These are phyloP conservation scores for Synanthedon formicaeformis DNA, from an alignment of 2,888 invertebrate genomes.

Conservation along the genomic window DNA sequence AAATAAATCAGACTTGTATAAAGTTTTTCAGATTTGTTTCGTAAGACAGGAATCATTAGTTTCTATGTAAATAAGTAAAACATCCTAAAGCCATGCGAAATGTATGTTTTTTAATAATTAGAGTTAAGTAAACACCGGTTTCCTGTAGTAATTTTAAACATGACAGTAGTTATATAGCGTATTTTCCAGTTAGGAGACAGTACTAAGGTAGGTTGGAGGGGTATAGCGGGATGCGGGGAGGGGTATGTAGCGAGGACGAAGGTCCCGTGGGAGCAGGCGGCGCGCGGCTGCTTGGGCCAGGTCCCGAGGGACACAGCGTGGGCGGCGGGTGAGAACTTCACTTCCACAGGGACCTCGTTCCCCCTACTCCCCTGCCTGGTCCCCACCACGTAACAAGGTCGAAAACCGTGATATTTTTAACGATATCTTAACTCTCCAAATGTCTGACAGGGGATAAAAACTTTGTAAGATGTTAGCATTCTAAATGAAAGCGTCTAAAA, in stretches of 20 bases:
- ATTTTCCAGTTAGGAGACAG: constrained; percentile 37
- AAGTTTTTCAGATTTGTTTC: too few species aligned
- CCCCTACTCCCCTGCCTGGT: constrained; percentile 39
- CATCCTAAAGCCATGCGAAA: too few species aligned
- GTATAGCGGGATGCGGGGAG: constrained; percentile 16
- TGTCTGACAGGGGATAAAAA: too few species aligned
- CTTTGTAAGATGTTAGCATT: background rate
- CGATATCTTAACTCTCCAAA: constrained; percentile 18
- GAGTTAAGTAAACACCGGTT: too few species aligned
- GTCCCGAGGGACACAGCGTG: constrained; percentile 52
- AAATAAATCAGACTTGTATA: too few species aligned
- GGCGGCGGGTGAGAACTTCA: constrained; percentile 61
- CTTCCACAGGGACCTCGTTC: constrained; percentile 49
- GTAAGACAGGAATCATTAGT: too few species aligned
- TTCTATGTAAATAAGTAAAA: too few species aligned
- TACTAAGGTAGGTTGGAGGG: constrained; percentile 15
- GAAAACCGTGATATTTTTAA: constrained; percentile 60
- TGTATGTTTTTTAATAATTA: too few species aligned
- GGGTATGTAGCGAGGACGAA: constrained; percentile 22
- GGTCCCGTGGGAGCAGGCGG: constrained; percentile 59
- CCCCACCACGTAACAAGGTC: constrained; percentile 32
- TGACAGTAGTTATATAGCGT: constrained; percentile 11
- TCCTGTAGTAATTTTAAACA: too few species aligned
- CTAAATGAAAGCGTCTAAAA: background rate
- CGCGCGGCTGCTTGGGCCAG: constrained; percentile 55